phyloP scores from a whole-genome alignment of 2,888 invertebrate genomes.

The Polydrusus pterygomalis region DNA sequence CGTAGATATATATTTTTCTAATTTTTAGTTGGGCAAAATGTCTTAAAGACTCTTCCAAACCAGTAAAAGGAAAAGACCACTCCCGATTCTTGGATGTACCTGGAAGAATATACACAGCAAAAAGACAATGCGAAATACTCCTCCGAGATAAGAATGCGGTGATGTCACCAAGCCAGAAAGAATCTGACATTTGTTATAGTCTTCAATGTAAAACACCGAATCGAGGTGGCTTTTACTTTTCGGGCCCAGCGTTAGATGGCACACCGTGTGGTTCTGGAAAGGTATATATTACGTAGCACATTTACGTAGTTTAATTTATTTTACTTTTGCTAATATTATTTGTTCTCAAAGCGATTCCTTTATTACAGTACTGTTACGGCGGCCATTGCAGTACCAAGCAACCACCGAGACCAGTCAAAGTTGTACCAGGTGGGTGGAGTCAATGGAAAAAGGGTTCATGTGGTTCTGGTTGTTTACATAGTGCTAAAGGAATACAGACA shows the following conservation, averaged over 20 bases:
- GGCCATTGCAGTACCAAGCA: conserved; percentile 76
- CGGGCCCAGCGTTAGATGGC: conserved; percentile 89
- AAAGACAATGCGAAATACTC: conserved; percentile 84
- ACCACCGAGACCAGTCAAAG: conserved; percentile 68
- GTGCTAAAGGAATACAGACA: conserved; percentile 77
- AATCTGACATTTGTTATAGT: conserved; percentile 77
- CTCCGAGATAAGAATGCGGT: conserved; percentile 81
- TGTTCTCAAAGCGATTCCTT: not conserved
- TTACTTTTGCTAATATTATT: not conserved
- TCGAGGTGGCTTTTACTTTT: conserved; percentile 83
- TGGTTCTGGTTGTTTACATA: conserved; percentile 79
- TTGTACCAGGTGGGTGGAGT: conserved; percentile 77
- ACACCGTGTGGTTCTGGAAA: conserved; percentile 81
- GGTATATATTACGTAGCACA: conserved; percentile 70
- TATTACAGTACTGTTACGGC: conserved; percentile 79
- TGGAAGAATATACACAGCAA: conserved; percentile 82
- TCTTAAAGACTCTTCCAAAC: conserved; percentile 76
- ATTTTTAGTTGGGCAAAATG: conserved; percentile 78
- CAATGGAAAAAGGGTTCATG: conserved; percentile 80
- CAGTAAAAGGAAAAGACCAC: conserved; percentile 76
- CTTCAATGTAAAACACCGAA: conserved; percentile 83
- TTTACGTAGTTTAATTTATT: too few relatives aligned
- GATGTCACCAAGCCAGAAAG: conserved; percentile 70
- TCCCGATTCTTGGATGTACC: conserved; percentile 79
- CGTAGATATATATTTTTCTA: not conserved